Evolutionary conservation across 1,140 invertebrate species (phyloP), one percentile per base, ranked within the genome.

Genomic region (Ditylenchus dipsaci): DNA sequence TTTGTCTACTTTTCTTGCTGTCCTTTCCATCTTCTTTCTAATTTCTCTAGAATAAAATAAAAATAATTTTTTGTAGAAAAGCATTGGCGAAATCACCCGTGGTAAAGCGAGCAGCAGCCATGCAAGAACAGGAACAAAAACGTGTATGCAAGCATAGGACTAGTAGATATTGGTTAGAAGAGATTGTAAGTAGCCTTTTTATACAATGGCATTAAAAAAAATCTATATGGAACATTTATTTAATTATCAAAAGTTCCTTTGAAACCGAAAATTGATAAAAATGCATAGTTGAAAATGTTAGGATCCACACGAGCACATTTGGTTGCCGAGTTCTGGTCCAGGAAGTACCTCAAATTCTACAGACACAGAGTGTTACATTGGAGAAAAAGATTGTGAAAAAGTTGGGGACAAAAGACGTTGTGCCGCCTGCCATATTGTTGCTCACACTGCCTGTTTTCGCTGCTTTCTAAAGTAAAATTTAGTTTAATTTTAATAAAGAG

Each of bases 41-140:
- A 23, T 56, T 23, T 23, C 3, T 56, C 53, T 56, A 56, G 13
- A 23, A 47, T 15, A 47, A 23, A 23, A 56, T 38, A 38, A 38
- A 11, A 38, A 38, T 38, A 38, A 30, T 21, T n/a, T 43, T 71
- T 78, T 81, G 70, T 63, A 82, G 80, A 73, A 83, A 79, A 74
- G 80, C 80, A 13, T 67, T 82, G 56, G 80, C 80, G 13, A 82
- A 82, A 73, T 82, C 79, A n/a, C 80, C 80, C 17, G 80, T 83
- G 1, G 79, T 83, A 8, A 76, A 78, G 59, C 21, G 81, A 27
- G 78, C 79, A 15, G 78, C 81, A 27, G 81, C 81, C n/a, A 56
- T 78, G 45, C 77, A 78, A 53, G 80, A 82, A 49, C 78, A 82
- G 38, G 78, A 81, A 62, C 67, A 75, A 19, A 76, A 72, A 61